phyloP scores from a whole-genome alignment of 2,797 vertebrate species.

The Chelon auratus region DNA sequence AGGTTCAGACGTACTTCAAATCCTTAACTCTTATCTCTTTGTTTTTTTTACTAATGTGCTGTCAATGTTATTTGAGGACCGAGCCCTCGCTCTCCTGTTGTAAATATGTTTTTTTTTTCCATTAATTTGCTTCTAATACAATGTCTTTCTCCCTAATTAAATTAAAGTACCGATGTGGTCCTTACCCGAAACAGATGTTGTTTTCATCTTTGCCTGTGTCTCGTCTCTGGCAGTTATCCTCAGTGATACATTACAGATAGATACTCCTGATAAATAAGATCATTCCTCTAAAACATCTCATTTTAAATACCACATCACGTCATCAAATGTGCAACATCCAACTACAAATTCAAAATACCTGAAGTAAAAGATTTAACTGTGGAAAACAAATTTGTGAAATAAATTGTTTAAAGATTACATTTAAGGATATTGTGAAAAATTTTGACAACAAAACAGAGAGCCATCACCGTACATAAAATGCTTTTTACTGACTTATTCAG shows the following conservation, averaged over 20 bases:
- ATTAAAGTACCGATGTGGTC: constrained; percentile 56
- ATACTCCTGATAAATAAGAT: no score
- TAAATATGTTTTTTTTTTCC: constrained; percentile 81
- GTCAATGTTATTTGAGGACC: constrained; percentile 63
- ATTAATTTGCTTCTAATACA: constrained; percentile 82
- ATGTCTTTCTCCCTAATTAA: constrained; percentile 76
- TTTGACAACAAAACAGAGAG: constrained; percentile 7
- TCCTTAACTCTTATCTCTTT: constrained; percentile 69
- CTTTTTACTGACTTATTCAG: constrained; percentile 40
- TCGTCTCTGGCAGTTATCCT: neutral
- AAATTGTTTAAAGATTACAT: neutral
- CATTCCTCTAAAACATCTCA: neutral
- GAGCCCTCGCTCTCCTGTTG: constrained; percentile 58
- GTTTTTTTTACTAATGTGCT: constrained; percentile 81
- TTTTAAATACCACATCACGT: neutral
- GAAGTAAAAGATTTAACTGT: neutral
- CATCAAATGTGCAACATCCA: neutral
- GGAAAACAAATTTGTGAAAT: neutral
- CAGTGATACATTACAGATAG: neutral
- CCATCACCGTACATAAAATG: constrained; percentile 43
- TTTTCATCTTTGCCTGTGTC: neutral
- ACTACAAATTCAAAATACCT: neutral
- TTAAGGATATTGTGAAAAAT: neutral
- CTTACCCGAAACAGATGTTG: constrained; percentile 18
- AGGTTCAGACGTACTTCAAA: constrained; percentile 79